Percentiles rank a stretch among this genome's conserved stretches.
Evolutionary conservation across 2,113 vertebrate species (phyloP).

Genomic region (Ciconia boyciana): DNA sequence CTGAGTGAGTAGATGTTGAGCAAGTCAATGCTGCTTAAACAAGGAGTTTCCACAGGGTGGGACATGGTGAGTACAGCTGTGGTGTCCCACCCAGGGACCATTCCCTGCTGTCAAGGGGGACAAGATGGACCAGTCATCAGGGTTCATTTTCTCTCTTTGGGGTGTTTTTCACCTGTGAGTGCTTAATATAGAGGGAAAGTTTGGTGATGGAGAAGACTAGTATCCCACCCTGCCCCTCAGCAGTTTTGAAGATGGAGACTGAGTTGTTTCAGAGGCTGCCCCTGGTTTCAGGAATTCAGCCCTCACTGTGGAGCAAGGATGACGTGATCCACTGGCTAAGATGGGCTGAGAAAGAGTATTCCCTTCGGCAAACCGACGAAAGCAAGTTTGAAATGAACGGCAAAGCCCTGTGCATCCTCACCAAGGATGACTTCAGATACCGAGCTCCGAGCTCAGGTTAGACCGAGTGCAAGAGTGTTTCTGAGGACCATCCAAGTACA

Average conservation of each 20-base stretch:
- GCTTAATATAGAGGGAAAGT: neutral
- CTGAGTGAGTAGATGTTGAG: constrained; percentile 74
- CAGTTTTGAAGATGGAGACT: neutral
- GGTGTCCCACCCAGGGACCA: neutral
- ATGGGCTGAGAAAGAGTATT: constrained; percentile 91
- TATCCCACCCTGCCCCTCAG: neutral
- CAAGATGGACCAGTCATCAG: neutral
- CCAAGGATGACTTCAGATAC: constrained; percentile 90
- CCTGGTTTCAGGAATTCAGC: constrained; percentile 84
- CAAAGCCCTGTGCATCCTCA: constrained; percentile 89
- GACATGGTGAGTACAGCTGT: neutral
- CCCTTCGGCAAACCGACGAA: constrained; percentile 68
- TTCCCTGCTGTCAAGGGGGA: neutral
- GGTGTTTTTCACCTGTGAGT: neutral
- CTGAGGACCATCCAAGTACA: neutral
- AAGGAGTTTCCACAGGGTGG: neutral
- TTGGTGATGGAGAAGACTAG: neutral
- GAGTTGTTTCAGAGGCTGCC: neutral
- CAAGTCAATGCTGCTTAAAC: neutral
- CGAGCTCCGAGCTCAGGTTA: constrained; percentile 89
- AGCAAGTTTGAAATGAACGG: constrained; percentile 89
- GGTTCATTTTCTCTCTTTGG: neutral
- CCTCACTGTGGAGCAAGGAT: constrained; percentile 88
- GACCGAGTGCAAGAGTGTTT: neutral
- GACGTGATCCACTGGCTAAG: constrained; percentile 89